phyloP scores from a whole-genome alignment of 1,140 invertebrate species.

The Anadara kagoshimensis region DNA sequence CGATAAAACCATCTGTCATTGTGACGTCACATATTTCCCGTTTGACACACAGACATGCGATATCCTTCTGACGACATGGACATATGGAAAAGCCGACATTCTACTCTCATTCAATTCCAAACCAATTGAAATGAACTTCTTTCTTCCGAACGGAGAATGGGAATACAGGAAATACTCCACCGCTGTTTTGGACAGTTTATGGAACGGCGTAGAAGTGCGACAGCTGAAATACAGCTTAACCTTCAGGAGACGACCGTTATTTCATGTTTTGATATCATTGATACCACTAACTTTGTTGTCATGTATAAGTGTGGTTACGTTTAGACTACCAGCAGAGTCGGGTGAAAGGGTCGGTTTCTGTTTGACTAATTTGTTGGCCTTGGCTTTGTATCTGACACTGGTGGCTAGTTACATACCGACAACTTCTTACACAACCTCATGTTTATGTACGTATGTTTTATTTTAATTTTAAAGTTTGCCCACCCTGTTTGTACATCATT shows the following conservation, averaged over 20 bases:
- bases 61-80: slow-evolving; percentile 67
- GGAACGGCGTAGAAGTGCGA: neutral
- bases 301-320: slow-evolving; percentile 23
- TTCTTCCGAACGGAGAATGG: slow-evolving; percentile 7
- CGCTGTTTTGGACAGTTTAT: neutral
- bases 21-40: slow-evolving; percentile 85
- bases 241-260: slow-evolving; percentile 15
- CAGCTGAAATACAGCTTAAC: slow-evolving; percentile 7
- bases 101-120: neutral
- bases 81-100: neutral
- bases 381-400: slow-evolving; percentile 30
- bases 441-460: slow-evolving; percentile 15
- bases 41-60: slow-evolving; percentile 81
- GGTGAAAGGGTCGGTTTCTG: slow-evolving; percentile 37
- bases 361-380: slow-evolving; percentile 31
- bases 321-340: slow-evolving; percentile 35
- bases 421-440: slow-evolving; percentile 16
- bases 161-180: neutral
- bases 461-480: neutral
- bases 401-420: slow-evolving; percentile 30
- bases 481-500: too few relatives aligned
- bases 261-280: slow-evolving; percentile 28
- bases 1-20: slow-evolving; percentile 86
- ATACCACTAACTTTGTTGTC: slow-evolving; percentile 27
- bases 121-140: too few relatives aligned